phyloP scores from a whole-genome alignment of 2,113 vertebrate genomes.

The Cebidichthys violaceus region DNA sequence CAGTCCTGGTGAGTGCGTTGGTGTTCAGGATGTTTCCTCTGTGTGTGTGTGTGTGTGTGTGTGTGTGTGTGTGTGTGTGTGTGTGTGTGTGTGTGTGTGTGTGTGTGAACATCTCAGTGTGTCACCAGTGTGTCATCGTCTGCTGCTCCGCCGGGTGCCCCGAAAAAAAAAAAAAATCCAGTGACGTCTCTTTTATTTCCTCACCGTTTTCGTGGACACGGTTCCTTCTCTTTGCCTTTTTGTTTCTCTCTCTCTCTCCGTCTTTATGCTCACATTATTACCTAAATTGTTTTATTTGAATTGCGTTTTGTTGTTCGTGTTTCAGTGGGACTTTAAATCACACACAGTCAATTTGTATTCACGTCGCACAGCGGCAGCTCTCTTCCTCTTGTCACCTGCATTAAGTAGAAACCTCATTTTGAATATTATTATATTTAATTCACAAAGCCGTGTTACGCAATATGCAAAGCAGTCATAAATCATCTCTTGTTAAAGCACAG shows the following conservation, averaged over 20 bases:
- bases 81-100: neutral
- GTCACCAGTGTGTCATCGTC: conserved; percentile 56
- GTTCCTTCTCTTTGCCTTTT: neutral
- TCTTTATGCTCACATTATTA: neutral
- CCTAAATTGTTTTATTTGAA: neutral
- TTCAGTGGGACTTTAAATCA: neutral
- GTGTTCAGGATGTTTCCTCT: conserved; percentile 1
- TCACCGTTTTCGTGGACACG: neutral
- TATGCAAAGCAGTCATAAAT: no score
- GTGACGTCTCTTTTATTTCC: conserved; percentile 35
- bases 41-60: conserved; percentile 82
- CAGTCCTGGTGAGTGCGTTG: conserved; percentile 92
- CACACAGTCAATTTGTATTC: neutral
- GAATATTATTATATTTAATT: no score
- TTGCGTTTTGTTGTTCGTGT: neutral
- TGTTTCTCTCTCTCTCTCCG: neutral
- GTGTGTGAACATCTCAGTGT: conserved; percentile 53
- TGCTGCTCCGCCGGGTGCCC: conserved; percentile 54
- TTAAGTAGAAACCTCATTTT: conserved; percentile 13
- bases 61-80: conserved; percentile 81
- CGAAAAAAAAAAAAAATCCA: neutral
- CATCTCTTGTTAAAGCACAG: no score
- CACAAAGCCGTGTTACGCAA: no score
- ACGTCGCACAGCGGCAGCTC: neutral
- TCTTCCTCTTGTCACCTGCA: neutral